Conservation (phyloP, 2,797 vertebrate genomes). For the Enteromius paludinosus region DNA sequence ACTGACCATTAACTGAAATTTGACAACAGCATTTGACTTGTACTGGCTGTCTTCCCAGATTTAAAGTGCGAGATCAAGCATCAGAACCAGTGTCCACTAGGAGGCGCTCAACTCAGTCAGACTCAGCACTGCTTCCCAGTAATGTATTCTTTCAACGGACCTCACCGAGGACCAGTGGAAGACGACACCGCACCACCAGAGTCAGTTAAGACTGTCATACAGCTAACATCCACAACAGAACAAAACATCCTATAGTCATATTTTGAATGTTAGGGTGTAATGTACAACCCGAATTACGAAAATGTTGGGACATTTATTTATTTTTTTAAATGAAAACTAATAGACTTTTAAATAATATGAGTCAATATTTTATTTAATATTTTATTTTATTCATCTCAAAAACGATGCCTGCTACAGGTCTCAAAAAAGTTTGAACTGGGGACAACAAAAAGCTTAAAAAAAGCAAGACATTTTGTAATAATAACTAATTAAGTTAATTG, state of each 20-base stretch:
- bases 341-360: too few species aligned
- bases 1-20: background rate
- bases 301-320: too few species aligned
- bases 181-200: slow-evolving; percentile 65
- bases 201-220: slow-evolving; percentile 29
- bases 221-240: background rate
- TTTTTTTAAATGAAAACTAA: too few species aligned
- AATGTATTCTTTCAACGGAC: slow-evolving; percentile 72
- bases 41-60: slow-evolving; percentile 62
- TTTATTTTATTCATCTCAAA: too few species aligned
- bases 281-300: too few species aligned
- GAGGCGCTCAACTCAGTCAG: slow-evolving; percentile 74
- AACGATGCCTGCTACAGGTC: too few species aligned
- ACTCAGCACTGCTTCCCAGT: slow-evolving; percentile 78
- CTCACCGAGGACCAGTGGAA: slow-evolving; percentile 53
- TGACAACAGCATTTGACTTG: background rate
- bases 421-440: too few species aligned
- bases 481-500: too few species aligned
- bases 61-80: slow-evolving; percentile 70
- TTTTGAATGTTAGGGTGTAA: background rate
- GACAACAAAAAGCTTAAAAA: too few species aligned
- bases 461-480: too few species aligned
- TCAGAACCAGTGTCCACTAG: slow-evolving; percentile 58
- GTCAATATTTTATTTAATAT: too few species aligned
- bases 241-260: background rate